Conservation (phyloP, 2,797 vertebrate species). For the Rhabdophis nuchalis region DNA sequence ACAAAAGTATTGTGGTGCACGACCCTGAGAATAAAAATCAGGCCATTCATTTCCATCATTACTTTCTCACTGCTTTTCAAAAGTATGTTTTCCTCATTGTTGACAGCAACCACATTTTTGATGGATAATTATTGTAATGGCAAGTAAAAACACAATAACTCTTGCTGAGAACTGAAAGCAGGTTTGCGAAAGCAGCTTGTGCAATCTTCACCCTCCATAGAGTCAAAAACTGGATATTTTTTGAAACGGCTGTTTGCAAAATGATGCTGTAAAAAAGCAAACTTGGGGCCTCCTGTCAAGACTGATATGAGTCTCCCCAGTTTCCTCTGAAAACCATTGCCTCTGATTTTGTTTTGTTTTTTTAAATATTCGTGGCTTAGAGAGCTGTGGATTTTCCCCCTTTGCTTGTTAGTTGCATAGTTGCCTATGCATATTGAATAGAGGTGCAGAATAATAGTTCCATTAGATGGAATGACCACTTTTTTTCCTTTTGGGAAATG, state of each 20-base stretch:
- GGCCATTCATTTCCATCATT: neutral
- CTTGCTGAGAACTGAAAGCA: neutral
- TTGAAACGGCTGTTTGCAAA: neutral
- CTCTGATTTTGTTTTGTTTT: neutral
- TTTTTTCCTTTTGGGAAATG: neutral
- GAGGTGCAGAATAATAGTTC: neutral
- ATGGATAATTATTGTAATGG: neutral
- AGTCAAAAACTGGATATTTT: neutral
- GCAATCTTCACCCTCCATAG: neutral
- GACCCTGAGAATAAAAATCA: constrained; percentile 38
- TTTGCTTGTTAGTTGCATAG: neutral
- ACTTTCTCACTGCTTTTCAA: neutral
- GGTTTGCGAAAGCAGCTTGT: neutral
- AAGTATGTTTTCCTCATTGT: neutral
- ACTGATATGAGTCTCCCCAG: neutral
- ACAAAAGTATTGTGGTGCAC: neutral
- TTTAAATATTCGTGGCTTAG: neutral
- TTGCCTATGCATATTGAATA: neutral
- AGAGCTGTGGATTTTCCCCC: neutral
- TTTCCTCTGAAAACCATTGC: neutral
- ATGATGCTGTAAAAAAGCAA: neutral
- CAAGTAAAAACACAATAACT: neutral
- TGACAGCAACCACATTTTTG: neutral
- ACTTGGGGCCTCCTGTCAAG: neutral
- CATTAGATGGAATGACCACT: neutral